Conservation (phyloP, 2,797 vertebrate genomes). For the Vespertilio murinus region DNA sequence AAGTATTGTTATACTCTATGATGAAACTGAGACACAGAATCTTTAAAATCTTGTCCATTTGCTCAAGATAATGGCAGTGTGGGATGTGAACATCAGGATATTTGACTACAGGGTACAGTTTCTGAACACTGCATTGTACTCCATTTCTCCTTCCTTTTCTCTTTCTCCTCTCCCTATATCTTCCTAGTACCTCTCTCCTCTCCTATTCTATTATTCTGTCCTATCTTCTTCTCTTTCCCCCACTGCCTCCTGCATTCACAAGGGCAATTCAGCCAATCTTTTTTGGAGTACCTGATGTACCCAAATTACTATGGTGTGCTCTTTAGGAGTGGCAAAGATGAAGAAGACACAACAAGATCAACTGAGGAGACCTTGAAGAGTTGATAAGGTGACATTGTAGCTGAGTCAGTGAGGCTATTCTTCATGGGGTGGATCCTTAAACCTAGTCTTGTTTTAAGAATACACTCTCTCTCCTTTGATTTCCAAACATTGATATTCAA, state of each 20-base stretch:
- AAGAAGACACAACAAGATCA: neutral
- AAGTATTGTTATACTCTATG: neutral
- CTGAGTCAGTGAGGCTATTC: neutral
- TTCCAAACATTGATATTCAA: neutral
- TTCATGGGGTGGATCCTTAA: neutral
- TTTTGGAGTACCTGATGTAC: neutral
- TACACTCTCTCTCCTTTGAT: neutral
- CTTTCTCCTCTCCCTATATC: neutral
- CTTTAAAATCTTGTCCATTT: neutral
- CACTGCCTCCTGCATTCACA: neutral
- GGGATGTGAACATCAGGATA: neutral
- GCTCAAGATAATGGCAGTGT: neutral
- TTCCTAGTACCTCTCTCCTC: neutral
- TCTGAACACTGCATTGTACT: neutral
- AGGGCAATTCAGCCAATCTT: neutral
- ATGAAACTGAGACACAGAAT: neutral
- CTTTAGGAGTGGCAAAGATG: neutral
- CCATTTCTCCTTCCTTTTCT: neutral
- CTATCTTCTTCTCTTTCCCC: neutral
- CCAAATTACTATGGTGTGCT: neutral
- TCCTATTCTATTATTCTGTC: neutral
- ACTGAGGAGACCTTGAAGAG: neutral
- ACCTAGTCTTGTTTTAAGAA: neutral
- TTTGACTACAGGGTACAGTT: neutral
- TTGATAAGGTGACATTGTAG: neutral